Conservation (phyloP, 2,888 invertebrate species). For the Camponotus fellah region DNA sequence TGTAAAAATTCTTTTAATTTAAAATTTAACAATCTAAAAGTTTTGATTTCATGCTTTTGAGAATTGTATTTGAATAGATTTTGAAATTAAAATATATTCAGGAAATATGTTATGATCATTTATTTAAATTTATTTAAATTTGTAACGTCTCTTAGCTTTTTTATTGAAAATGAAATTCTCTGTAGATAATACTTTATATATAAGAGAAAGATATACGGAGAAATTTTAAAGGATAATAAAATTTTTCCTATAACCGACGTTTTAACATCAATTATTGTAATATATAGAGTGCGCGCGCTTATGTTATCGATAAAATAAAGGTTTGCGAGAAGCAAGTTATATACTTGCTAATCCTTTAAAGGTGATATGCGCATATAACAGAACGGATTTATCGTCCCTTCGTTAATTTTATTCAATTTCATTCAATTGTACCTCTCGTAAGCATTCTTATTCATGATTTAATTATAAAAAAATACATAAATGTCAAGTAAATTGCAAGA, state of each 20-base stretch:
- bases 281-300: conserved; percentile 1
- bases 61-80: neutral
- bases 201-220: neutral
- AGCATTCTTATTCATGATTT: neutral
- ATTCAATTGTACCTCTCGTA: neutral
- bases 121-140: neutral
- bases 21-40: neutral
- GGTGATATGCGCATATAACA: conserved; percentile 18
- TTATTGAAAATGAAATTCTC: neutral
- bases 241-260: conserved; percentile 12
- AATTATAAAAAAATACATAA: conserved; percentile 5
- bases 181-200: neutral
- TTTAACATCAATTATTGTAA: conserved; percentile 20
- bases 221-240: conserved; percentile 6
- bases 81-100: neutral
- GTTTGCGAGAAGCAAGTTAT: conserved; percentile 36
- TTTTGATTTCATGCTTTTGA: neutral
- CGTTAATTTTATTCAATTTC: neutral
- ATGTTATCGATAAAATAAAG: conserved; percentile 49
- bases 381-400: conserved; percentile 24
- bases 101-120: neutral
- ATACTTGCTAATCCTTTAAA: conserved; percentile 42
- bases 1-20: neutral
- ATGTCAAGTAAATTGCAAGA: neutral
- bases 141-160: neutral